phyloP scores from a whole-genome alignment of 2,113 vertebrate genomes.

The Rhagologus leucostigma region DNA sequence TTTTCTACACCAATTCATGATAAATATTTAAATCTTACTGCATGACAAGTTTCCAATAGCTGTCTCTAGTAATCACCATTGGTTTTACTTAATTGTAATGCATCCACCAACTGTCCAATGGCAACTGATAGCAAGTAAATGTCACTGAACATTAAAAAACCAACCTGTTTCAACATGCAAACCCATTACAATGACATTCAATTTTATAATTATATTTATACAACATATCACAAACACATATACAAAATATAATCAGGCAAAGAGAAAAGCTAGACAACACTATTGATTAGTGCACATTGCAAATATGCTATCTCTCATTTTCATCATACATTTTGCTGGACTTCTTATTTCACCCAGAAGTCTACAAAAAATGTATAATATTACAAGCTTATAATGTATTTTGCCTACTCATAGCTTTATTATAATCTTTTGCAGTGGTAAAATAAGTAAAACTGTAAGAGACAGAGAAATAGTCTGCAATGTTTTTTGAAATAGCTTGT shows the following conservation, averaged over 20 bases:
- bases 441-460: background rate
- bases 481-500: background rate
- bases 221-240: background rate
- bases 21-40: background rate
- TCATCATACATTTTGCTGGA: background rate
- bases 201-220: background rate
- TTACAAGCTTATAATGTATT: background rate
- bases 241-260: background rate
- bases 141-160: background rate
- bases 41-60: background rate
- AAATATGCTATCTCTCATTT: background rate
- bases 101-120: background rate
- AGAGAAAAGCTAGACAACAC: background rate
- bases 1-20: background rate
- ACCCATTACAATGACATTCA: background rate
- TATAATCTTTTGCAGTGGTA: background rate
- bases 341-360: background rate
- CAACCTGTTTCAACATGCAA: background rate
- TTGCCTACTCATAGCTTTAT: background rate
- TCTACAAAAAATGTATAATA: background rate
- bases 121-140: background rate
- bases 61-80: background rate
- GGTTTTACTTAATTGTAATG: background rate
- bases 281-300: background rate
- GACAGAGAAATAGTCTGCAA: background rate